Conservation (phyloP, 2,113 vertebrate genomes). For the Salvator merianae region DNA sequence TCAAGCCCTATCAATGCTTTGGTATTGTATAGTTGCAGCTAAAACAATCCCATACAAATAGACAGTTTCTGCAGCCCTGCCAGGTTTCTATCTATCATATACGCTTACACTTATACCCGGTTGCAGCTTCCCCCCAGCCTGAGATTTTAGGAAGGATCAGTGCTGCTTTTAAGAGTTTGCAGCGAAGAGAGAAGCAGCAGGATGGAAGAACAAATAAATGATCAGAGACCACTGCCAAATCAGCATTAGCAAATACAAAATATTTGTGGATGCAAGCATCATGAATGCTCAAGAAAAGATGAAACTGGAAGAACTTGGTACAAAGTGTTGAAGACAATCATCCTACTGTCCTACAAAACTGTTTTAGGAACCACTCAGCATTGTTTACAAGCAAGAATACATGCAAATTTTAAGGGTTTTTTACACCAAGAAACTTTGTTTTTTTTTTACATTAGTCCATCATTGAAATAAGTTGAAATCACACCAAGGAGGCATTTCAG, state of each 20-base stretch:
- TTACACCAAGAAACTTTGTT: no score
- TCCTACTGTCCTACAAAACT: no score
- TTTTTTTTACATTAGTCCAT: no score
- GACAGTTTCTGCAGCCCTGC: not conserved
- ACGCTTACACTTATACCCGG: no score
- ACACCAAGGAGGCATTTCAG: no score
- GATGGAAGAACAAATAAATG: not conserved
- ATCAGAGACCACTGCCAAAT: not conserved
- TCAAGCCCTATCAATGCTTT: not conserved
- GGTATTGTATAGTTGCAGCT: not conserved
- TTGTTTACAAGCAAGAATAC: not conserved
- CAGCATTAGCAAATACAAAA: not conserved
- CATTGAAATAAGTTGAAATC: not conserved
- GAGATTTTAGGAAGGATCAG: not conserved
- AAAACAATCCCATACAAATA: not conserved
- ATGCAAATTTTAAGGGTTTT: not conserved
- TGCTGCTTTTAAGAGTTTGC: not conserved
- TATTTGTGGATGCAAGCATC: not conserved
- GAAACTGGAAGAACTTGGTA: not conserved
- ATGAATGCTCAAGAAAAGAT: not conserved
- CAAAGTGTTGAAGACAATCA: no score
- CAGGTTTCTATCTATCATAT: not conserved
- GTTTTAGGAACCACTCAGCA: not conserved
- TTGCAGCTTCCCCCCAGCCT: not conserved
- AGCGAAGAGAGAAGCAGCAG: no score